Conservation (phyloP, 1,140 invertebrate genomes). For the Drosophila ficusphila region DNA sequence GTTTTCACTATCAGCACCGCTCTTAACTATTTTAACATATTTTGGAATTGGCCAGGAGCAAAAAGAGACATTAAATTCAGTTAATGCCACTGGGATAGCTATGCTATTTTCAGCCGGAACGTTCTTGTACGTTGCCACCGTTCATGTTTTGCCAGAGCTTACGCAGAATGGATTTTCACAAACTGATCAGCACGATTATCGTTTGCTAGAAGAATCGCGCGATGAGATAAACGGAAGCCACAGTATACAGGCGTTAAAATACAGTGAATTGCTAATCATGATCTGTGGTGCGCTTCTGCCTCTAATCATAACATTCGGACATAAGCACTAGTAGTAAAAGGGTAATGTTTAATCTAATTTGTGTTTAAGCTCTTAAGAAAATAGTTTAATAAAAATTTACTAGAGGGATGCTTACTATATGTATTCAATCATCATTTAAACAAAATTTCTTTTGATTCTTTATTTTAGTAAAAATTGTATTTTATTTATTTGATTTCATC, state of each 20-base stretch:
- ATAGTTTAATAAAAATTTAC: too few species aligned
- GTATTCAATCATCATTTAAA: too few species aligned
- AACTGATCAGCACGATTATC: conserved; percentile 57
- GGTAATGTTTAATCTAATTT: too few species aligned
- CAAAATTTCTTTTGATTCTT: too few species aligned
- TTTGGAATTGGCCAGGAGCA: conserved; percentile 95
- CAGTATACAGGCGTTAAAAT: conserved; percentile 86
- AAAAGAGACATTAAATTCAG: conserved; percentile 89
- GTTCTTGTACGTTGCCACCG: conserved; percentile 99
- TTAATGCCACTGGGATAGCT: conserved; percentile 95
- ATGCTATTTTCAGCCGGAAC: conserved; percentile 99
- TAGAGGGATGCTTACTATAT: too few species aligned
- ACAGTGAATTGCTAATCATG: conserved; percentile 92
- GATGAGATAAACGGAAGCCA: conserved; percentile 52
- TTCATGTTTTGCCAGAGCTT: conserved; percentile 98
- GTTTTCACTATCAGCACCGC: conserved; percentile 96
- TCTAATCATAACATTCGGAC: conserved; percentile 93
- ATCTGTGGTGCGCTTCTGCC: conserved; percentile 87
- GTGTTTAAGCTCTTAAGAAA: too few species aligned
- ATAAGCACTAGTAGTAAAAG: conserved; percentile 95
- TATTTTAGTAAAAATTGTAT: too few species aligned
- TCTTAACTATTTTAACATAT: conserved; percentile 95
- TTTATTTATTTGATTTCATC: too few species aligned
- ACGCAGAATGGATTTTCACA: conserved; percentile 84
- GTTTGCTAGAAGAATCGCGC: conserved; percentile 56